phyloP scores from a whole-genome alignment of 1,140 invertebrate genomes.

The Danaus melanippus region DNA sequence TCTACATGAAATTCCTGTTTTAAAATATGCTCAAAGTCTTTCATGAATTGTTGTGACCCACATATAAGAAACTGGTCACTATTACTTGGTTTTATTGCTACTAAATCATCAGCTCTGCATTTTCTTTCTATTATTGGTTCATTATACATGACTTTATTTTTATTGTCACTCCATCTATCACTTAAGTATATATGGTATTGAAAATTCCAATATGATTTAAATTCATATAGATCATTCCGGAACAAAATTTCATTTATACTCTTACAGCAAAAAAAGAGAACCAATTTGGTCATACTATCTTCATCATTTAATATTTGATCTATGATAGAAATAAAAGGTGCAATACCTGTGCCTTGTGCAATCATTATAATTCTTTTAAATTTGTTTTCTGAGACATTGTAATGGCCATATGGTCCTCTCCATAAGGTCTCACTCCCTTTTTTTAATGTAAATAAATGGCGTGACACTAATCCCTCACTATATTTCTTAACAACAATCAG shows the following conservation, averaged over 20 bases:
- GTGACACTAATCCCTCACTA: slow-evolving; percentile 74
- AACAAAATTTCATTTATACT: slow-evolving; percentile 72
- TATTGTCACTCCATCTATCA: slow-evolving; percentile 19
- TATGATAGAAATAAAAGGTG: slow-evolving; percentile 77
- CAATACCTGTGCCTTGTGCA: slow-evolving; percentile 80
- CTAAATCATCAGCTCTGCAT: slow-evolving; percentile 31
- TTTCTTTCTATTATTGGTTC: slow-evolving; percentile 43
- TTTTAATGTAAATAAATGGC: slow-evolving; percentile 70
- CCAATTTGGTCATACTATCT: slow-evolving; percentile 74
- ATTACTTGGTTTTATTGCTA: slow-evolving; percentile 24
- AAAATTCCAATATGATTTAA: slow-evolving; percentile 78
- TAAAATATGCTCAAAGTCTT: slow-evolving; percentile 31
- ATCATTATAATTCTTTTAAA: slow-evolving; percentile 74
- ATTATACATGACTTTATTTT: slow-evolving; percentile 37
- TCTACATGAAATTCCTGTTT: slow-evolving; percentile 20
- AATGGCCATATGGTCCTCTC: slow-evolving; percentile 78
- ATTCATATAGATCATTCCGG: slow-evolving; percentile 72
- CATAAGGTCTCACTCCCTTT: slow-evolving; percentile 72
- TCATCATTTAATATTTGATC: slow-evolving; percentile 75
- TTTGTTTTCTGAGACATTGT: slow-evolving; percentile 66
- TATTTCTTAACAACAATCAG: slow-evolving; percentile 78
- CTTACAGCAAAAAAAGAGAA: slow-evolving; percentile 74
- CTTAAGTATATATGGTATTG: slow-evolving; percentile 74
- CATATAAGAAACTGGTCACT: slow-evolving; percentile 49
- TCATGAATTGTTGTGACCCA: slow-evolving; percentile 50